Base-by-base conservation (phyloP, 2,113 vertebrate species). In the Oryzias javanicus region DNA sequence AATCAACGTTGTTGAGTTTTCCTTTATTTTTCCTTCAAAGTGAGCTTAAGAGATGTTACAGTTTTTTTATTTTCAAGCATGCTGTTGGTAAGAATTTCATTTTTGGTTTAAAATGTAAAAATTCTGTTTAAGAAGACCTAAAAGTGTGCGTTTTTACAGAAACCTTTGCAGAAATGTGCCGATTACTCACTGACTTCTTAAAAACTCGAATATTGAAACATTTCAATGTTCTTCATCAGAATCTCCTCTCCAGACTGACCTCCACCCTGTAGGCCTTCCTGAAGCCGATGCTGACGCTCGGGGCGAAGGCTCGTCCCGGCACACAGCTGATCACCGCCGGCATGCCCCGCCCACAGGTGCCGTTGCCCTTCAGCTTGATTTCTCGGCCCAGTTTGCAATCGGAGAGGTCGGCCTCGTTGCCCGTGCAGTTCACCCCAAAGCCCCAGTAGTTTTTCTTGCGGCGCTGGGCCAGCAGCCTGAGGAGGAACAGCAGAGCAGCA, bases 231-330 rank as follows among this genome's bases (percentile, higher is more conserved):
- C 8, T 24, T 24, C 35, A 1, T 10, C 0, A 18, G 6, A 19
- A 47, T 17, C 19, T 7, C 20, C 13, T 51, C 25, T 15, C 44
- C 35, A 35, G 8, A 55, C 86, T 69, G 72, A 98, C 97, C 95
- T 98, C 94, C 42, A 92, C 85, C 70, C 93, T 93, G 89, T 96
- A 98, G 70, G 97, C 97, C 67, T 98, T 98, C 18, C 93, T 89
- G 89, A 94, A 98, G 60, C 95, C 94, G 0, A 74, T 69, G 41
- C 91, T 91, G 68, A 91, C 85, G 19, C 92, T 91, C 1, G 94
- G 90, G 40, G 94, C 94, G 42, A 98, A 98, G 71, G 93, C 90
- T 0, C 94, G 88, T 4, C 97, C 94, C 0, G 97, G 93, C 13
- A 95, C 86, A 1, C 97, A 99, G 81, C 95, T 99, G 78, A 98